Evolutionary conservation across 1,140 invertebrate species (phyloP).

Genomic region (Pseudomyrmex dendroicus): DNA sequence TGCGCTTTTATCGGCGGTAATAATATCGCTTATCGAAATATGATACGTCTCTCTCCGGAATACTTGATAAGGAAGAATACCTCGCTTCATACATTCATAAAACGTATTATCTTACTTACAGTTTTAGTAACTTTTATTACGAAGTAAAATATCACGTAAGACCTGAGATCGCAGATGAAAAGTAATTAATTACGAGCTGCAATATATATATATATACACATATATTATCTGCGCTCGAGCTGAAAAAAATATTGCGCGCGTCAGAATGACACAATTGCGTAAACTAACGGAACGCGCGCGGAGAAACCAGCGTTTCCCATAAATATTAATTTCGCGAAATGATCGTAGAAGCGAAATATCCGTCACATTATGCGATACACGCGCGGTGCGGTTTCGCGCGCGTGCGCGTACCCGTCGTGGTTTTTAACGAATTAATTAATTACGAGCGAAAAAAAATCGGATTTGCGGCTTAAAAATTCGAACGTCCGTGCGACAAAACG

Average conservation of each 20-base stretch:
- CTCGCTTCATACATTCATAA: too few relatives aligned
- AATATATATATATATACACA: too few relatives aligned
- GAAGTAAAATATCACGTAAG: not conserved
- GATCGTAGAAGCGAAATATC: conserved; percentile 61
- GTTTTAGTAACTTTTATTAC: not conserved
- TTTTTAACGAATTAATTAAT: conserved; percentile 64
- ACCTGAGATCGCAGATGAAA: conserved; percentile 24
- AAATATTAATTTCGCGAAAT: conserved; percentile 73
- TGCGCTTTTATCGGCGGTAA: not conserved
- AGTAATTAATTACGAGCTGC: not conserved
- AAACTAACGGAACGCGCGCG: conserved; percentile 29
- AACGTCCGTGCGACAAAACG: conserved; percentile 11
- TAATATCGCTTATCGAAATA: conserved; percentile 27
- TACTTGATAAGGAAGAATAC: not conserved
- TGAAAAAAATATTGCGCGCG: conserved; percentile 20
- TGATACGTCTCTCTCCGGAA: not conserved
- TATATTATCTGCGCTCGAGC: not conserved
- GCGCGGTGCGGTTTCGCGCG: not conserved
- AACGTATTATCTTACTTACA: not conserved
- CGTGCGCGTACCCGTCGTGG: not conserved
- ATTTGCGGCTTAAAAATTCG: conserved; percentile 48
- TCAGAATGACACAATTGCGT: not conserved
- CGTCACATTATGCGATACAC: not conserved
- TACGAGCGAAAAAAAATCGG: conserved; percentile 58
- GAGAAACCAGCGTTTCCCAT: conserved; percentile 49